Conservation (phyloP, 2,797 vertebrate species). For the Paramormyrops hopkinsi region DNA sequence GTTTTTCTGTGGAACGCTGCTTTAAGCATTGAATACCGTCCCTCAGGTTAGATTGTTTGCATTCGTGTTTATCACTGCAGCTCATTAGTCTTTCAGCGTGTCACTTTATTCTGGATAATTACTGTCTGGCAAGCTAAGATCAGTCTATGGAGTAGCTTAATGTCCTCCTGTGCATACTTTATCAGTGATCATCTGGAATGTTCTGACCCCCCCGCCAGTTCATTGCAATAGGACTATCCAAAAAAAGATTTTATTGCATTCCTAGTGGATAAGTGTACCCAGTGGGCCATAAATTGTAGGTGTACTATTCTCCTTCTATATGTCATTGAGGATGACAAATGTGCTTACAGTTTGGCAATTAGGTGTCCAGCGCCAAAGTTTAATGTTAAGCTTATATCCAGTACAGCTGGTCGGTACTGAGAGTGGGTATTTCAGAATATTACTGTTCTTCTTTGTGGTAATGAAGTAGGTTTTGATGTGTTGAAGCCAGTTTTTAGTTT, state of each 20-base stretch:
- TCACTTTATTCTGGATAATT: not conserved
- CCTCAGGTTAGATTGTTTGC: not conserved
- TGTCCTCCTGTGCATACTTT: not conserved
- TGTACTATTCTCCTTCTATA: not conserved
- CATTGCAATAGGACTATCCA: not conserved
- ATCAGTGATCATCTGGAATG: not conserved
- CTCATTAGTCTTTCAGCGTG: not conserved
- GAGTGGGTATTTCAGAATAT: not conserved
- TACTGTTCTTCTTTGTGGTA: not conserved
- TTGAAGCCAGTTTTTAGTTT: not conserved
- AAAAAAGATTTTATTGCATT: not conserved
- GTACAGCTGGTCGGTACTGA: not conserved
- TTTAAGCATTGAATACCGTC: not conserved
- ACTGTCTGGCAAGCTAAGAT: not conserved
- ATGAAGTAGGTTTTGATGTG: not conserved
- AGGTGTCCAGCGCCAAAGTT: not conserved
- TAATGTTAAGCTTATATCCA: not conserved
- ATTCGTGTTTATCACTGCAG: not conserved
- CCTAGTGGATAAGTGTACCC: not conserved
- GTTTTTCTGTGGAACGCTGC: not conserved
- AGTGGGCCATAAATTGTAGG: not conserved
- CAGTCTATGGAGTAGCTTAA: not conserved
- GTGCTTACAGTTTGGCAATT: not conserved
- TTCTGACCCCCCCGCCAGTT: not conserved
- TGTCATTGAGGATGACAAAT: not conserved